These are phyloP conservation scores for Porites evermanni DNA, from an alignment of 92 coral and sea anemone genomes.

Conservation along the genomic window DNA sequence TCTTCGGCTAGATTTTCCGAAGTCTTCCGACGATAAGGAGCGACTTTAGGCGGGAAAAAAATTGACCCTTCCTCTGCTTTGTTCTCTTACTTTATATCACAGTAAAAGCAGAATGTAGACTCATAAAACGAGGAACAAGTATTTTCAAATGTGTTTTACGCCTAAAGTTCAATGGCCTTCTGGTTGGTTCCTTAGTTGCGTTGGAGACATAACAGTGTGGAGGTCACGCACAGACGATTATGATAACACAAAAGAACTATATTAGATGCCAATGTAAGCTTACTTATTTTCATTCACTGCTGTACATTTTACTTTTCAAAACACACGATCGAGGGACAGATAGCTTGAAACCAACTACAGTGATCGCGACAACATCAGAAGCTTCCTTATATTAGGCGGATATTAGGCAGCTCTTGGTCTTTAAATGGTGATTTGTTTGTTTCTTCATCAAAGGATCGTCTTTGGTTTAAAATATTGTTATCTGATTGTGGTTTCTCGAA, in stretches of 20 bases:
- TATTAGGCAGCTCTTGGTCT: not conserved
- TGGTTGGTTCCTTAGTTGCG: conserved; percentile 14
- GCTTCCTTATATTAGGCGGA: not conserved
- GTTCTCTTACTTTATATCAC: not conserved
- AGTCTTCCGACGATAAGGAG: not conserved
- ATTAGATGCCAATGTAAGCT: not conserved
- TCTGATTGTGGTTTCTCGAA: too few relatives aligned
- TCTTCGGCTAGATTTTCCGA: too few relatives aligned
- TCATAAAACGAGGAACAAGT: not conserved
- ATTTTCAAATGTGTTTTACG: not conserved
- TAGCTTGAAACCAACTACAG: not conserved
- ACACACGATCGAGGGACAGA: not conserved
- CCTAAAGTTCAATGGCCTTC: not conserved
- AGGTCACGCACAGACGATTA: not conserved
- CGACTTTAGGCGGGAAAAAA: not conserved
- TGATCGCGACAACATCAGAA: not conserved
- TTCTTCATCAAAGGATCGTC: not conserved
- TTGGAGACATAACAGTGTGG: conserved; percentile 15
- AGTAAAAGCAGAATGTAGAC: too few relatives aligned
- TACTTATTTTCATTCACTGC: not conserved
- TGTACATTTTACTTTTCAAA: not conserved
- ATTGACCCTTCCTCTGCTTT: not conserved
- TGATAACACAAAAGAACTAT: not conserved
- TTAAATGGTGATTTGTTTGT: not conserved
- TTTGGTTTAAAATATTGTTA: too few relatives aligned